Evolutionary conservation across 2,888 invertebrate genomes (phyloP).

Genomic region (Callyntrura guangdongensis): DNA sequence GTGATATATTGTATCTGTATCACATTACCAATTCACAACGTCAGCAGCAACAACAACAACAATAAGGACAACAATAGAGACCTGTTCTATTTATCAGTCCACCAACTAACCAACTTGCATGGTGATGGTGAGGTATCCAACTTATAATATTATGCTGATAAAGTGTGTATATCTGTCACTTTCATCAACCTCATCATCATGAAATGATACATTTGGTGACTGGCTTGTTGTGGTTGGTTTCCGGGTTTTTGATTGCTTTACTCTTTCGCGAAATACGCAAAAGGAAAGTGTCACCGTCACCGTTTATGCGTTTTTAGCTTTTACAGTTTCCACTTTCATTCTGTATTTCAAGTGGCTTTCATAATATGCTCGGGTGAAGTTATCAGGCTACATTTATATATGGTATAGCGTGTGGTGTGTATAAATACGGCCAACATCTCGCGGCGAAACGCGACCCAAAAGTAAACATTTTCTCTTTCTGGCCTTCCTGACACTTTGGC

Average conservation of each 20-base stretch:
- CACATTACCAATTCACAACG: slow-evolving; percentile 57
- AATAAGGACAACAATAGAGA: too few relatives aligned
- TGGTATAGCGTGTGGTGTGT: neutral
- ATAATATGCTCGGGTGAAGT: neutral
- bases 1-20: slow-evolving; percentile 61
- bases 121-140: neutral
- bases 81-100: slow-evolving; percentile 25
- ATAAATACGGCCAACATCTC: neutral
- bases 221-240: slow-evolving; percentile 17
- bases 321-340: neutral
- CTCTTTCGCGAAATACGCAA: slow-evolving; percentile 24
- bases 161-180: slow-evolving; percentile 21
- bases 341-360: neutral
- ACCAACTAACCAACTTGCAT: slow-evolving; percentile 1
- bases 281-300: neutral
- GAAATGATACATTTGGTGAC: neutral
- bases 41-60: slow-evolving; percentile 28
- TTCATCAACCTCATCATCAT: slow-evolving; percentile 34
- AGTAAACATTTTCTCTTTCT: slow-evolving; percentile 57
- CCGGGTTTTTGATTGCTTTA: slow-evolving; percentile 4
- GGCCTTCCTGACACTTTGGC: slow-evolving; percentile 72
- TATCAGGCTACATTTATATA: neutral
- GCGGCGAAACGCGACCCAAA: neutral
- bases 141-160: slow-evolving; percentile 18
- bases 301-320: neutral